A percentile compares a stretch with the other conserved stretches of the same genome.
Evolutionary conservation across 2,888 invertebrate genomes (phyloP).

Genomic region (Nymphalis c-album): DNA sequence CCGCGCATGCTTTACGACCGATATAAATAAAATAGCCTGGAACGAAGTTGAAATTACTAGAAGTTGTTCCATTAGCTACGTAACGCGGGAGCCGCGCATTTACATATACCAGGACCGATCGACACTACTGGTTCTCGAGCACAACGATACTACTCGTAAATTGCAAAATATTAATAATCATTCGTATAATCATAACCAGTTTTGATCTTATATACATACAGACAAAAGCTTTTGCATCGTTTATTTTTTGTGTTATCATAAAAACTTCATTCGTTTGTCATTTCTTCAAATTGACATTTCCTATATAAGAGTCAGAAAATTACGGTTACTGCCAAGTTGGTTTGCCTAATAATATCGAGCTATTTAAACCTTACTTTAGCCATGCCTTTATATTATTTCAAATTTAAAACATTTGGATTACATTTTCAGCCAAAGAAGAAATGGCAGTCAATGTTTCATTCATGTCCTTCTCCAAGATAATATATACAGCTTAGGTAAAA

Average conservation of each 20-base stretch:
- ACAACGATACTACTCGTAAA: slow-evolving; percentile 18
- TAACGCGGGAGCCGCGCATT: slow-evolving; percentile 40
- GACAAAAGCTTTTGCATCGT: neutral
- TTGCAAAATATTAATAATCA: slow-evolving; percentile 11
- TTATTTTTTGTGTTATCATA: neutral
- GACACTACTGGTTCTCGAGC: slow-evolving; percentile 25
- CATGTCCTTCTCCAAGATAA: too few species aligned
- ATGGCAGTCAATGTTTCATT: too few species aligned
- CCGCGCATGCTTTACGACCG: slow-evolving; percentile 45
- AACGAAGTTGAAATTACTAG: slow-evolving; percentile 68
- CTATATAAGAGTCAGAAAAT: too few species aligned
- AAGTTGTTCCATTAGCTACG: slow-evolving; percentile 62
- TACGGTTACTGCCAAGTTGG: too few species aligned
- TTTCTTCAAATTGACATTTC: too few species aligned
- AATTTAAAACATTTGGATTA: too few species aligned
- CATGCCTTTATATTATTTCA: too few species aligned
- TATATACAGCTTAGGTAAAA: too few species aligned
- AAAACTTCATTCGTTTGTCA: too few species aligned
- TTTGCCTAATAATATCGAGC: too few species aligned
- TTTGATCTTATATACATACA: neutral
- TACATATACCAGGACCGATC: slow-evolving; percentile 26
- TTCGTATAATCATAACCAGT: neutral
- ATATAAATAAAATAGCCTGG: slow-evolving; percentile 59
- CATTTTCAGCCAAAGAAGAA: too few species aligned
- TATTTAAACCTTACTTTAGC: too few species aligned